These are phyloP conservation scores for Anas bernieri DNA, from an alignment of 2,797 vertebrate species.

Conservation along the genomic window DNA sequence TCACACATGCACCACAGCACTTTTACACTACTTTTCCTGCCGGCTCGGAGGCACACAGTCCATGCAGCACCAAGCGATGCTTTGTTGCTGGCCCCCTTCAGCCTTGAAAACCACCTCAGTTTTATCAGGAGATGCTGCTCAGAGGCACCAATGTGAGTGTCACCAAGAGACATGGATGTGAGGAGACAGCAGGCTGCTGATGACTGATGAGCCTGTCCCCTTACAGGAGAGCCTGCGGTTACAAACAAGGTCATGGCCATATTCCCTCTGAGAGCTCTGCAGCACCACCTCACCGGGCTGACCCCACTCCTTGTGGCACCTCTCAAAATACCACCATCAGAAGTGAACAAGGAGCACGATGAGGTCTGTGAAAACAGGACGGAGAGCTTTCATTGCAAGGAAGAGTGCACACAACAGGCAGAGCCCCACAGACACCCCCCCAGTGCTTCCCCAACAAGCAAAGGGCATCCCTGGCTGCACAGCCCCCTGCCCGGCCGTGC, in stretches of 20 bases:
- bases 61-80: background rate
- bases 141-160: background rate
- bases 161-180: accelerated
- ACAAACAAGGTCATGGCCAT: background rate
- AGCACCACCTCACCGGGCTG: background rate
- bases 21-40: background rate
- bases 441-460: background rate
- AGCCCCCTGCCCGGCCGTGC: background rate
- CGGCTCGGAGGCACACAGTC: background rate
- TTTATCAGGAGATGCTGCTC: background rate
- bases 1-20: background rate
- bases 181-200: background rate
- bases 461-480: background rate
- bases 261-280: background rate
- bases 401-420: background rate
- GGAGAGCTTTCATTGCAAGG: background rate
- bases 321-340: background rate
- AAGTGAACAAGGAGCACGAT: background rate
- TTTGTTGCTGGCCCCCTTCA: background rate
- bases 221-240: accelerated
- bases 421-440: background rate
- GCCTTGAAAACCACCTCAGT: background rate
- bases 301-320: background rate
- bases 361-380: background rate
- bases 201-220: background rate